Evolutionary conservation across 2,888 invertebrate genomes (phyloP).

Genomic region (Idaea aversata): DNA sequence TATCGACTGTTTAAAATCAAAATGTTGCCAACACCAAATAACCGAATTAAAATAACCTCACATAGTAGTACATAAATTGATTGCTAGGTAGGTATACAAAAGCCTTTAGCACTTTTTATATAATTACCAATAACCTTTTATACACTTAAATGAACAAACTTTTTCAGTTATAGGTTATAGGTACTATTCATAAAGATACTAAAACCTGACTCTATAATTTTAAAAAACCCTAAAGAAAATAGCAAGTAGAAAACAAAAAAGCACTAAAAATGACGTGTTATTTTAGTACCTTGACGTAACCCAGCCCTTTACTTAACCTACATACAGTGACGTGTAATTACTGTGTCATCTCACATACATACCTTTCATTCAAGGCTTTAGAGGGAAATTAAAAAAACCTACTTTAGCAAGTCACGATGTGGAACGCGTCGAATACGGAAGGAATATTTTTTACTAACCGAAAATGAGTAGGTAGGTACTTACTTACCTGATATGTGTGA

Average conservation of each 20-base stretch:
- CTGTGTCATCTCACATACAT: constrained; percentile 28
- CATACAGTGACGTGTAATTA: constrained; percentile 37
- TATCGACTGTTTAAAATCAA: no score
- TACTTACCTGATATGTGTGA: not conserved
- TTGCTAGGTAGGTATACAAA: no score
- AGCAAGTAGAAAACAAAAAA: not conserved
- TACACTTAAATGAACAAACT: no score
- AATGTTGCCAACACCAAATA: no score
- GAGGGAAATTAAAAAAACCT: constrained; percentile 41
- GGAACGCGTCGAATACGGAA: constrained; percentile 32
- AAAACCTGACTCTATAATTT: no score
- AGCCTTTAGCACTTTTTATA: no score
- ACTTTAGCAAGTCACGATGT: constrained; percentile 42
- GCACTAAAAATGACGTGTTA: constrained; percentile 6
- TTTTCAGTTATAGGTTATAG: no score
- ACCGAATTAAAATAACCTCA: no score
- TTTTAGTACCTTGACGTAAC: constrained; percentile 17
- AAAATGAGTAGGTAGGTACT: constrained; percentile 18
- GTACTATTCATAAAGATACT: no score
- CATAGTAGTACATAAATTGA: no score
- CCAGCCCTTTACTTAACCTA: constrained; percentile 30
- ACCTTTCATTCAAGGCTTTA: constrained; percentile 27
- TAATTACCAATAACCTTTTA: no score
- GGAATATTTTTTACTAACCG: constrained; percentile 26
- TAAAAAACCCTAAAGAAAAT: not conserved